Conservation (phyloP, 2,797 vertebrate genomes). For the Arrhamphus sclerolepis region DNA sequence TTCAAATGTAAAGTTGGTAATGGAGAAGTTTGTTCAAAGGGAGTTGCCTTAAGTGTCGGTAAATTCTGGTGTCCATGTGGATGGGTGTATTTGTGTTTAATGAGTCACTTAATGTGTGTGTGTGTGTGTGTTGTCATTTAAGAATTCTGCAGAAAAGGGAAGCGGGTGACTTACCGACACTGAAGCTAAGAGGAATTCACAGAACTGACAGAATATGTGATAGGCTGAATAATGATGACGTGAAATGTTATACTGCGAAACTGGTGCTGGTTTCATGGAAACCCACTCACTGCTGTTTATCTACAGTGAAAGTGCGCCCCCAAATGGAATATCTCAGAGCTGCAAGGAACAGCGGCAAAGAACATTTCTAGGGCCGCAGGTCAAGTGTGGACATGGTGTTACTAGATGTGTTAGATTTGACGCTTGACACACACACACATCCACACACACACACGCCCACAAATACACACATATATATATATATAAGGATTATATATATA, state of each 20-base stretch:
- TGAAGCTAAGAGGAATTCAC: not conserved
- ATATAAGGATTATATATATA: no score
- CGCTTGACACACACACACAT: no score
- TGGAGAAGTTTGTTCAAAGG: no score
- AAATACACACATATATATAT: no score
- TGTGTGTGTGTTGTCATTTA: no score
- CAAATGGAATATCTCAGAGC: constrained; percentile 21
- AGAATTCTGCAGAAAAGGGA: not conserved
- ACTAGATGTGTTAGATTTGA: no score
- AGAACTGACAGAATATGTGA: not conserved
- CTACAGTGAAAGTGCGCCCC: not conserved
- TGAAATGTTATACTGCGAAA: not conserved
- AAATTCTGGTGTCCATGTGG: no score
- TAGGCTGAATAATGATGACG: accelerated
- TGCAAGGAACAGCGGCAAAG: not conserved
- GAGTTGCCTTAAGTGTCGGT: no score
- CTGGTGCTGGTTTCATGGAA: not conserved
- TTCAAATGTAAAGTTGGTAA: no score
- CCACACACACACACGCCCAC: no score
- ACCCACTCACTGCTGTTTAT: not conserved
- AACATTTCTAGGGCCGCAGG: not conserved
- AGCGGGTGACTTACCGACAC: constrained; percentile 4
- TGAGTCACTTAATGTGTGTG: not conserved
- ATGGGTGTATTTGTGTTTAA: not conserved
- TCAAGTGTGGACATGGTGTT: not conserved